Evolutionary conservation across 2,888 invertebrate species (phyloP).

Genomic region (Aquatica leii): DNA sequence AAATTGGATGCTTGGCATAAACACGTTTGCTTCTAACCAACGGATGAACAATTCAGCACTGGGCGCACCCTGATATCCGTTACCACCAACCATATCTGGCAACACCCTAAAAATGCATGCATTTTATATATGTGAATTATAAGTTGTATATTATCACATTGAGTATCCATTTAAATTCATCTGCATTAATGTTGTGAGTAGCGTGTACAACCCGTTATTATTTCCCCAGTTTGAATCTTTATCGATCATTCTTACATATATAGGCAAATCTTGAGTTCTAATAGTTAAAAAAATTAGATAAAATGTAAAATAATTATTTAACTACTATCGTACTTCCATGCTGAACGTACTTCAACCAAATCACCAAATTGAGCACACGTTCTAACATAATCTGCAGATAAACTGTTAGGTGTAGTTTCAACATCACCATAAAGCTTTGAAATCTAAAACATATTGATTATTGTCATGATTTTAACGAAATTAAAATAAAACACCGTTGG

Average conservation of each 20-base stretch:
- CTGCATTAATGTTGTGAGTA: slow-evolving; percentile 76
- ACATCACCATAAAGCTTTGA: slow-evolving; percentile 66
- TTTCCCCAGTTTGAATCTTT: slow-evolving; percentile 76
- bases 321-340: slow-evolving; percentile 61
- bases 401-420: slow-evolving; percentile 66
- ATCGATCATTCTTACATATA: slow-evolving; percentile 81
- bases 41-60: slow-evolving; percentile 75
- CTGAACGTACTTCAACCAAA: slow-evolving; percentile 76
- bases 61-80: slow-evolving; percentile 65
- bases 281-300: slow-evolving; percentile 4
- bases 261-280: slow-evolving; percentile 73
- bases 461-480: too few relatives aligned
- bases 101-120: slow-evolving; percentile 66
- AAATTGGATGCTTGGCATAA: slow-evolving; percentile 82
- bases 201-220: slow-evolving; percentile 74
- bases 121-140: too few relatives aligned
- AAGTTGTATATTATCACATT: slow-evolving; percentile 43
- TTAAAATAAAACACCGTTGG: slow-evolving; percentile 62
- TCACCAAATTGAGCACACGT: slow-evolving; percentile 68
- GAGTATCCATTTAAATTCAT: slow-evolving; percentile 63
- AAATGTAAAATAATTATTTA: slow-evolving; percentile 42
- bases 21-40: slow-evolving; percentile 81
- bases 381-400: slow-evolving; percentile 66
- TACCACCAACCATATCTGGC: slow-evolving; percentile 83
- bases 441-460: slow-evolving; percentile 54